These are phyloP conservation scores for Tachysurus vachellii DNA, from an alignment of 2,113 vertebrate genomes.

Conservation along the genomic window DNA sequence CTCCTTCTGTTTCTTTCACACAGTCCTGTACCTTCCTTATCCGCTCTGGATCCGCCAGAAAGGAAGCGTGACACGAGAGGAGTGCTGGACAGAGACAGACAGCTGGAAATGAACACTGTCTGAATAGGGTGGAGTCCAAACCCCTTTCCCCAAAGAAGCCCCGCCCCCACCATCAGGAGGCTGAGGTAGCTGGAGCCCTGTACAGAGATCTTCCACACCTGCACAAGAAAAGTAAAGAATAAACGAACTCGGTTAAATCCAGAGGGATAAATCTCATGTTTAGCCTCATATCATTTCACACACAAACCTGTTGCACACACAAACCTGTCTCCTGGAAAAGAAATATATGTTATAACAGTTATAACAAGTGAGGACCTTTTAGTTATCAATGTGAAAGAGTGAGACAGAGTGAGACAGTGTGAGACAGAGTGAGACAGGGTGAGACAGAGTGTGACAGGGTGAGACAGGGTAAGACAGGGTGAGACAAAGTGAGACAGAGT, in stretches of 20 bases:
- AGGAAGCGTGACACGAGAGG: slow-evolving; percentile 94
- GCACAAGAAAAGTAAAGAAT: neutral
- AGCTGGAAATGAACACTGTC: slow-evolving; percentile 91
- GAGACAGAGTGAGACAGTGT: too few relatives aligned
- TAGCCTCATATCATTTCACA: neutral
- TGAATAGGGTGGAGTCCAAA: slow-evolving; percentile 87
- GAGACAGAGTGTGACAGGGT: neutral
- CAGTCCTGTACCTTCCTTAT: slow-evolving; percentile 83
- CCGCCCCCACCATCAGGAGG: slow-evolving; percentile 87
- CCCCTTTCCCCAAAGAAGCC: slow-evolving; percentile 88
- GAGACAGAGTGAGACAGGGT: too few relatives aligned
- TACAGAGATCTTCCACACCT: slow-evolving; percentile 96
- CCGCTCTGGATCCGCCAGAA: slow-evolving; percentile 79
- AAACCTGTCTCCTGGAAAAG: too few relatives aligned
- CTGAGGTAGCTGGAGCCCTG: slow-evolving; percentile 91
- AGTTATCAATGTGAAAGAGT: neutral
- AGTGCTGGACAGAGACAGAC: slow-evolving; percentile 94
- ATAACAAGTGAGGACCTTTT: too few relatives aligned
- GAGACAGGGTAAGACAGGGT: neutral
- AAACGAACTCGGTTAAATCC: neutral
- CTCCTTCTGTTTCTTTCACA: neutral
- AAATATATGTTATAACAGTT: too few relatives aligned
- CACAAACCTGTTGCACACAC: neutral
- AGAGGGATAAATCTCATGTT: neutral
- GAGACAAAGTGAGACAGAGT: too few relatives aligned